Percentiles rank a stretch among this genome's conserved stretches.
Evolutionary conservation across 2,797 vertebrate species (phyloP).

Genomic region (Leptoclinus maculatus): DNA sequence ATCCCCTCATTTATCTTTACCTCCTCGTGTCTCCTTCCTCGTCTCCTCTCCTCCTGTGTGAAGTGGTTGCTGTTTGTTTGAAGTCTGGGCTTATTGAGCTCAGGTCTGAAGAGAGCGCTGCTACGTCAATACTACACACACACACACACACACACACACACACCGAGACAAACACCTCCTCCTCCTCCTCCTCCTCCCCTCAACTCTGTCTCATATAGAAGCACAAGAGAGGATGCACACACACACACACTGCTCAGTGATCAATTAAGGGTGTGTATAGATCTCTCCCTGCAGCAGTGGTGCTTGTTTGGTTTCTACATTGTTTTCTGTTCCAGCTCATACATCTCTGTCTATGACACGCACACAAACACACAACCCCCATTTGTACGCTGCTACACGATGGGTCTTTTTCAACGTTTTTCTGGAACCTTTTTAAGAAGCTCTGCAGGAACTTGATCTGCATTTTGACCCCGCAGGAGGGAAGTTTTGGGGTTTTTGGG

Average conservation of each 20-base stretch:
- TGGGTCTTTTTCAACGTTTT: not conserved
- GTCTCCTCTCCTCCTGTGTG: conserved; percentile 29
- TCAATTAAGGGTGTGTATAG: conserved; percentile 70
- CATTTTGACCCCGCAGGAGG: not conserved
- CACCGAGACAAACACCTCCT: not conserved
- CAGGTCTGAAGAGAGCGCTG: conserved; percentile 62
- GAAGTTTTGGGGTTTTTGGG: too few relatives aligned
- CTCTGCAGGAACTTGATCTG: not conserved
- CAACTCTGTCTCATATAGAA: not conserved
- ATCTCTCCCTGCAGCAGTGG: conserved; percentile 68
- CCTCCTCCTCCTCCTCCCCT: not conserved
- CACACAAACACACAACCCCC: conserved; percentile 27
- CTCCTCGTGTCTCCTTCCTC: conserved; percentile 10
- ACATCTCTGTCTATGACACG: conserved; percentile 67
- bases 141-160: conserved; percentile 38
- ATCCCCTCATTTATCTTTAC: conserved; percentile 42
- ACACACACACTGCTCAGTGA: conserved; percentile 44
- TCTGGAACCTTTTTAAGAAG: not conserved
- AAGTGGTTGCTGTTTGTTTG: conserved; percentile 68
- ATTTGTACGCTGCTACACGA: not conserved
- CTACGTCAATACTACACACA: conserved; percentile 60
- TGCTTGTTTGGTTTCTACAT: conserved; percentile 75
- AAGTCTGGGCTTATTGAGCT: conserved; percentile 73
- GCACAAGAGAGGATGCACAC: conserved; percentile 2
- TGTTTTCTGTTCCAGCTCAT: conserved; percentile 73